These are phyloP conservation scores for Drosophila chauvacae DNA, from an alignment of 1,140 invertebrate species.

Conservation along the genomic window DNA sequence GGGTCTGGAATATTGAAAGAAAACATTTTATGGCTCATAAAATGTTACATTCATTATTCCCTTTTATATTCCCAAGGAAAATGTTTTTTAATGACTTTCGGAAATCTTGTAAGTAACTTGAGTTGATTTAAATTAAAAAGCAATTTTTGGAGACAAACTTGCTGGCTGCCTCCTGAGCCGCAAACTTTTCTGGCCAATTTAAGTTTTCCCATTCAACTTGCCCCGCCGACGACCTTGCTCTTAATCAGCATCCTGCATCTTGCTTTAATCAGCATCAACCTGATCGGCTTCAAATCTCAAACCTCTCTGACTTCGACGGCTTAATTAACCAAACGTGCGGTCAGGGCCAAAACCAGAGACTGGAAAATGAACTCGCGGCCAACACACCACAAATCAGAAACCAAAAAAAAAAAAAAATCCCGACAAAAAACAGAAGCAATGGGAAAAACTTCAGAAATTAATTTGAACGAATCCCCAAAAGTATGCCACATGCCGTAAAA, in stretches of 20 bases:
- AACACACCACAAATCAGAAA: conserved; percentile 20
- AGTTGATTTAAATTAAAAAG: conserved; percentile 22
- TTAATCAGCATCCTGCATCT: not conserved
- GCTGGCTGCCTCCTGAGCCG: not conserved
- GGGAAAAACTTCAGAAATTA: conserved; percentile 41
- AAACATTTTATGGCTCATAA: conserved; percentile 6
- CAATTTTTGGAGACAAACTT: conserved; percentile 15
- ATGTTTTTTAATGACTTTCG: not conserved
- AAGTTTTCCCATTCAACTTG: conserved; percentile 44
- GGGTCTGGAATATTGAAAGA: not conserved
- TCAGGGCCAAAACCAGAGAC: conserved; percentile 43
- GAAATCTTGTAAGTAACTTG: conserved; percentile 3
- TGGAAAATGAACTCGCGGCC: conserved; percentile 42
- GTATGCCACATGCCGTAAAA: conserved; percentile 50
- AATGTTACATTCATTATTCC: conserved; percentile 1
- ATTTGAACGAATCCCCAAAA: conserved; percentile 48
- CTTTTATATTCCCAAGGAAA: conserved; percentile 1
- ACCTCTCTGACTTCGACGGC: conserved; percentile 17
- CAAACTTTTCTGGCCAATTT: conserved; percentile 30
- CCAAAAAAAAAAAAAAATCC: not conserved
- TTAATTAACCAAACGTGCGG: conserved; percentile 49
- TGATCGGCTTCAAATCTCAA: conserved; percentile 25
- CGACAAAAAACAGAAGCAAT: conserved; percentile 1
- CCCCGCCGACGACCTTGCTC: conserved; percentile 5
- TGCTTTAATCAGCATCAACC: conserved; percentile 26